Evolutionary conservation across 1,140 invertebrate genomes (phyloP).

Genomic region (Drosophila ananassae): DNA sequence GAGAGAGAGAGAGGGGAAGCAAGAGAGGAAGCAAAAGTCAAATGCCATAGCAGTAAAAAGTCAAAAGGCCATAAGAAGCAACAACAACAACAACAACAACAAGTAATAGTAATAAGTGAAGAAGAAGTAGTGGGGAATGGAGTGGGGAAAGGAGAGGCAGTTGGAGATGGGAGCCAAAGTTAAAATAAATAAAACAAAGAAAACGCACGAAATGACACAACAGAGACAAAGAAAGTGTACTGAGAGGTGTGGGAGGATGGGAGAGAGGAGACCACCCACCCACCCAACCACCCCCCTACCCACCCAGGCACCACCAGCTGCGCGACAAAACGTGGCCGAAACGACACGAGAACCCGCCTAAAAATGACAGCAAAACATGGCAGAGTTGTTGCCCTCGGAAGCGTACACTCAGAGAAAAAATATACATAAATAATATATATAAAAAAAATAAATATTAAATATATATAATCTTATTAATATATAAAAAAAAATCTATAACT

Average conservation of each 20-base stretch:
- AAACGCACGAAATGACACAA: slow-evolving; percentile 72
- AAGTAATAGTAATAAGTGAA: slow-evolving; percentile 64
- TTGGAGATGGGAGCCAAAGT: slow-evolving; percentile 62
- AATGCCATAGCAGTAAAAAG: slow-evolving; percentile 75
- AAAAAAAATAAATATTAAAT: neutral
- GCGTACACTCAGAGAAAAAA: neutral
- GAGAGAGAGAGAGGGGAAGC: slow-evolving; percentile 2
- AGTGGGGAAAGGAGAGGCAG: neutral
- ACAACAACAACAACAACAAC: slow-evolving; percentile 30
- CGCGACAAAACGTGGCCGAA: slow-evolving; percentile 50
- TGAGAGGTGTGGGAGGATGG: neutral
- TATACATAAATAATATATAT: neutral
- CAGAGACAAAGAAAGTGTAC: slow-evolving; percentile 35
- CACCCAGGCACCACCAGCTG: slow-evolving; percentile 4
- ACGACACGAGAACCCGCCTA: slow-evolving; percentile 52
- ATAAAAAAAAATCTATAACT: no score
- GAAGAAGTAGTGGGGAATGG: neutral
- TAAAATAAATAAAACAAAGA: slow-evolving; percentile 77
- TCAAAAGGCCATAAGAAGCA: slow-evolving; percentile 67
- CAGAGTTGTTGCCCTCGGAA: slow-evolving; percentile 21
- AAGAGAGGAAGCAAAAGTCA: slow-evolving; percentile 44
- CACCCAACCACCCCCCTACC: neutral
- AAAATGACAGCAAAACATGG: slow-evolving; percentile 53
- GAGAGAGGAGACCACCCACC: neutral
- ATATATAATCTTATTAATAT: neutral